Evolutionary conservation across 2,113 vertebrate genomes (phyloP).

Genomic region (Austrofundulus limnaeus): DNA sequence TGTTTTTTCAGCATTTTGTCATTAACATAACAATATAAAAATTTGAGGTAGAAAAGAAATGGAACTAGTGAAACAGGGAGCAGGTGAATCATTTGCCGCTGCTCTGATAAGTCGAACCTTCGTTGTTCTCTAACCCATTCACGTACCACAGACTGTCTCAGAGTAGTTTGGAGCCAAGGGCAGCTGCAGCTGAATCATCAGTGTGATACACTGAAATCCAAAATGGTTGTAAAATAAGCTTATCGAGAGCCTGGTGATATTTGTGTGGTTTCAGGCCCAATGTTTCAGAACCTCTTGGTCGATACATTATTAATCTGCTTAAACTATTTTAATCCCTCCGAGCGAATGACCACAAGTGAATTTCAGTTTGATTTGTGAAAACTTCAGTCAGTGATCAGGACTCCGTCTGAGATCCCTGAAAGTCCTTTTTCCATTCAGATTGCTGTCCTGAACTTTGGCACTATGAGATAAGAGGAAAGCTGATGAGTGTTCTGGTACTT

Average conservation of each 20-base stretch:
- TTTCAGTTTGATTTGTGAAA: constrained; percentile 14
- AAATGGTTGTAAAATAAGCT: constrained; percentile 39
- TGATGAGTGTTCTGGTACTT: background rate
- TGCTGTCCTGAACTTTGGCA: constrained; percentile 13
- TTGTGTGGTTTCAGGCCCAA: constrained; percentile 25
- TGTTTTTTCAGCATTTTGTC: constrained; percentile 25
- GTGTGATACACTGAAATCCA: constrained; percentile 56
- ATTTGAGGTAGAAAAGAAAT: constrained; percentile 7
- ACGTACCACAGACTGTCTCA: constrained; percentile 39
- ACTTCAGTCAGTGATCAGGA: background rate
- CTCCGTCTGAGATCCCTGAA: constrained; percentile 17
- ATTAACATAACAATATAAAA: constrained; percentile 5
- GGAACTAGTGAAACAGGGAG: constrained; percentile 3
- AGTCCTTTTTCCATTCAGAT: constrained; percentile 14
- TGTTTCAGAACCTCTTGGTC: constrained; percentile 28
- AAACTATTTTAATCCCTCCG: constrained; percentile 30
- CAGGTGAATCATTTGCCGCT: constrained; percentile 36
- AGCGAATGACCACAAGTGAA: constrained; percentile 11
- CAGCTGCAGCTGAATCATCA: constrained; percentile 57
- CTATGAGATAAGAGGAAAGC: background rate
- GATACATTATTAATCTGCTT: constrained; percentile 40
- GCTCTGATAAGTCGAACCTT: constrained; percentile 37
- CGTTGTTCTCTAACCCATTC: constrained; percentile 54
- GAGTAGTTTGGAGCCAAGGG: constrained; percentile 57
- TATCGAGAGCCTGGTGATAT: constrained; percentile 36